Evolutionary conservation across 2,797 vertebrate genomes (phyloP).

Genomic region (Acrossocheilus wenchowensis): DNA sequence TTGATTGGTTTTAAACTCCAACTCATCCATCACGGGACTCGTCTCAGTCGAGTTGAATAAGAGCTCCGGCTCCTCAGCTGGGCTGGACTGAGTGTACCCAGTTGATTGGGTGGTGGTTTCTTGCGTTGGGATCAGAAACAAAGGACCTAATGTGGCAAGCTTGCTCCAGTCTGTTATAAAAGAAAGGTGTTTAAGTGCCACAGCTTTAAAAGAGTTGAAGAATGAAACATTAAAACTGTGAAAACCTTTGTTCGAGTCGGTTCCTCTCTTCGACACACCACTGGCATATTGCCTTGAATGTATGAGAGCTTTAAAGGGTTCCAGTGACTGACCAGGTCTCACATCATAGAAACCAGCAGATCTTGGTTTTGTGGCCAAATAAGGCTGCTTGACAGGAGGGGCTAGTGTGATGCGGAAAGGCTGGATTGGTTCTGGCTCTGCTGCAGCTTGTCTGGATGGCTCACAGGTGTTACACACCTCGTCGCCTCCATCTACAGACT

Average conservation of each 20-base stretch:
- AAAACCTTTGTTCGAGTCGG: constrained; percentile 42
- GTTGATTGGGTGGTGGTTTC: background rate
- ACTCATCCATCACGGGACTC: background rate
- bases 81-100: background rate
- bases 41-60: background rate
- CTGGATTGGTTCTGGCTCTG: constrained; percentile 4
- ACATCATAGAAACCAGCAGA: constrained; percentile 33
- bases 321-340: constrained; percentile 45
- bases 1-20: background rate
- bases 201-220: accelerated
- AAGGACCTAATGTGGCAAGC: constrained; percentile 64
- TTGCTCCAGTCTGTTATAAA: constrained; percentile 57
- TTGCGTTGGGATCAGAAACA: constrained; percentile 60
- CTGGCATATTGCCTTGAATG: constrained; percentile 12
- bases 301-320: background rate
- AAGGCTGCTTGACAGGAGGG: background rate
- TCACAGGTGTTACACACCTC: constrained; percentile 69
- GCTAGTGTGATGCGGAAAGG: background rate
- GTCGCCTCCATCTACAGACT: constrained; percentile 71
- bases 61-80: background rate
- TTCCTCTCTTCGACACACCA: constrained; percentile 48
- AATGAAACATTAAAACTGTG: background rate
- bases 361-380: background rate
- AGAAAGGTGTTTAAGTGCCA: background rate
- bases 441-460: background rate